Base-by-base conservation (phyloP, 37 sponge, comb jelly and placozoan species). In the Dysidea cf. avara region DNA sequence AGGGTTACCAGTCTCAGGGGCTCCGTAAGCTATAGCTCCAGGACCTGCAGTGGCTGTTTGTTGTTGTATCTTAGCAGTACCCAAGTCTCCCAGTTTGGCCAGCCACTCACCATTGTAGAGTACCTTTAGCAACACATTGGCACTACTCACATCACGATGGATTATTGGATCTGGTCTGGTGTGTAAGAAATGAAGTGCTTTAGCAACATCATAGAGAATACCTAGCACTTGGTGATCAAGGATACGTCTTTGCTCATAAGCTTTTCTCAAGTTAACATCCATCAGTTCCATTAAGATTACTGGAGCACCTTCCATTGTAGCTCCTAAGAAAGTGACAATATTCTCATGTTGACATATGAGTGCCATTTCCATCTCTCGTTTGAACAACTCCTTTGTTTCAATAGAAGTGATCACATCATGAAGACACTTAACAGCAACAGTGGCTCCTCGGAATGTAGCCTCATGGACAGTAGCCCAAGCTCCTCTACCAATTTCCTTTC, bases 51-150 rank as follows among this genome's bases (percentile, higher is more conserved):
- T 77, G n/a, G 32, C 7, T 16, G 64, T 40, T 21, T 72, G 53
- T 21, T 54, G 28, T 24, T 47, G 40, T 40, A 72, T 55, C 55
- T 85, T 85, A 39, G 80, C 80, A 43, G 86, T 74, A 2, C 86
- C 86, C 57, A 79, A 86, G 61, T 86, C 86, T 24, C 72, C 69
- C 56, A 86, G 63, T 57, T 86, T 86, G 17, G 80, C 86, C 43
- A 53, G 43, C 86, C 86, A 79, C 14, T 24, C 46, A 12, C 56
- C 66, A 2, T 54, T 40, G 29, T 49, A 31, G n/a, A 63, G 49
- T 16, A 73, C 35, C 28, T 72, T 56, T 25, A 82, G 59, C 18
- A 85, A 64, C 16, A 85, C 74, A 65, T 85, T 85, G 52, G 79
- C 64, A 28, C 77, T 71, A 54, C 85, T 85, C 68, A 85, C 78